Percentiles rank a stretch among this genome's conserved stretches.
Evolutionary conservation across 2,113 vertebrate genomes (phyloP).

Genomic region (Saccopteryx leptura): DNA sequence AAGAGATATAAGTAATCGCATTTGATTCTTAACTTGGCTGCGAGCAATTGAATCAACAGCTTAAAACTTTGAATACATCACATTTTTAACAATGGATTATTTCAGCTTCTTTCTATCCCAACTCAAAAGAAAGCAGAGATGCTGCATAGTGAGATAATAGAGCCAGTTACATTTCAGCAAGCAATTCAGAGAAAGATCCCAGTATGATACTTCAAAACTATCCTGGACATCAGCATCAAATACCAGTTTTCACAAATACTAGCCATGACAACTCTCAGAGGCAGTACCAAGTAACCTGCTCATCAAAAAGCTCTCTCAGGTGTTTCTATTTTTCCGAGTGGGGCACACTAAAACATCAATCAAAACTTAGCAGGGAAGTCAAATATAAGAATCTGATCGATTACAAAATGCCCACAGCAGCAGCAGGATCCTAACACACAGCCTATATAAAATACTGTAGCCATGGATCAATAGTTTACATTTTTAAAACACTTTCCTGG

Average conservation of each 20-base stretch:
- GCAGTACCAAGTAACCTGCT: conserved; percentile 23
- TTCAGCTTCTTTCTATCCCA: conserved; percentile 55
- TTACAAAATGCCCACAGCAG: neutral
- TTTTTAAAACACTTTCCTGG: neutral
- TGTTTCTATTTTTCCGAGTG: conserved; percentile 12
- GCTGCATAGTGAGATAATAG: neutral
- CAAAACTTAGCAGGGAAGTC: conserved; percentile 28
- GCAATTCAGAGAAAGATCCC: conserved; percentile 48
- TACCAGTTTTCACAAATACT: conserved; percentile 44
- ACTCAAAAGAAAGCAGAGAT: conserved; percentile 46
- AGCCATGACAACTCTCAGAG: neutral
- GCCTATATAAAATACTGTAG: neutral
- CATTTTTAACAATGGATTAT: conserved; percentile 51
- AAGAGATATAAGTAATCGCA: conserved; percentile 31
- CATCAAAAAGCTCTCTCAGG: neutral
- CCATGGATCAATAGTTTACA: neutral
- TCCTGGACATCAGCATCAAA: conserved; percentile 38
- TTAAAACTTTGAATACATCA: conserved; percentile 40
- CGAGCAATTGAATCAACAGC: conserved; percentile 13
- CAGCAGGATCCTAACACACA: neutral
- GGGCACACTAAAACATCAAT: conserved; percentile 41
- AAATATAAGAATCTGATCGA: conserved; percentile 22
- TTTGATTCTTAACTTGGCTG: conserved; percentile 46
- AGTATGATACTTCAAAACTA: conserved; percentile 41
- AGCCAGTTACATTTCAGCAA: conserved; percentile 66